A percentile compares a stretch with the other conserved stretches of the same genome.
Conservation (phyloP, 2,797 vertebrate genomes). For the Anisognathus igniventris region DNA sequence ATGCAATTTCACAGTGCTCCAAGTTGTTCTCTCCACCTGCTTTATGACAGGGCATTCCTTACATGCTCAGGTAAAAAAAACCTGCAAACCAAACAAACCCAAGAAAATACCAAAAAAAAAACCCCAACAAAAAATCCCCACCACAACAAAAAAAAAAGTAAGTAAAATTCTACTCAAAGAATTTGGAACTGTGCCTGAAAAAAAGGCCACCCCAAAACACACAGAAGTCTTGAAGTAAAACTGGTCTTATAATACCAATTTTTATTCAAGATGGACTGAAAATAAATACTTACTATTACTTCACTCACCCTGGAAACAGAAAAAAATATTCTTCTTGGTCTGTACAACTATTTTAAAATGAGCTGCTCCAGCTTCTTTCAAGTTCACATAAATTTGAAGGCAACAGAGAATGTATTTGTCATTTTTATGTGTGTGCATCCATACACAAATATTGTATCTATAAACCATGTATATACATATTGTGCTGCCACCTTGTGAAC, state of each 20-base stretch:
- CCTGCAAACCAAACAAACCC: not conserved
- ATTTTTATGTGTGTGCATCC: not conserved
- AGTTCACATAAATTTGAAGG: not conserved
- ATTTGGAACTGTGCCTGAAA: not conserved
- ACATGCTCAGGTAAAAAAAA: not conserved
- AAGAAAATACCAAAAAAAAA: not conserved
- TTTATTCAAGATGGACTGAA: slow-evolving; percentile 4
- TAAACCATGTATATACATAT: not conserved
- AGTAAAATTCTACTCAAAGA: not conserved
- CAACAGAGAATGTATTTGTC: not conserved
- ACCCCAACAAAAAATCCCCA: not conserved
- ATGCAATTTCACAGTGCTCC: not conserved
- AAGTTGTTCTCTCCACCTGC: not conserved
- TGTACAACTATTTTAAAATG: not conserved
- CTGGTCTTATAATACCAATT: not conserved
- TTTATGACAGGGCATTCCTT: not conserved
- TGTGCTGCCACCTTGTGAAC: slow-evolving; percentile 63
- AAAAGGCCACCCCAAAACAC: not conserved
- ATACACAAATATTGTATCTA: not conserved
- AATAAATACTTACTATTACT: not conserved
- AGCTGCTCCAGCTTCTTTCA: not conserved
- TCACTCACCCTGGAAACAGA: not conserved
- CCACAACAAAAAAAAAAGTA: not conserved
- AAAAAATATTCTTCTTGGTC: not conserved
- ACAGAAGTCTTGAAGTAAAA: not conserved